phyloP scores from a whole-genome alignment of 2,113 vertebrate genomes.

The Hippolais icterina region DNA sequence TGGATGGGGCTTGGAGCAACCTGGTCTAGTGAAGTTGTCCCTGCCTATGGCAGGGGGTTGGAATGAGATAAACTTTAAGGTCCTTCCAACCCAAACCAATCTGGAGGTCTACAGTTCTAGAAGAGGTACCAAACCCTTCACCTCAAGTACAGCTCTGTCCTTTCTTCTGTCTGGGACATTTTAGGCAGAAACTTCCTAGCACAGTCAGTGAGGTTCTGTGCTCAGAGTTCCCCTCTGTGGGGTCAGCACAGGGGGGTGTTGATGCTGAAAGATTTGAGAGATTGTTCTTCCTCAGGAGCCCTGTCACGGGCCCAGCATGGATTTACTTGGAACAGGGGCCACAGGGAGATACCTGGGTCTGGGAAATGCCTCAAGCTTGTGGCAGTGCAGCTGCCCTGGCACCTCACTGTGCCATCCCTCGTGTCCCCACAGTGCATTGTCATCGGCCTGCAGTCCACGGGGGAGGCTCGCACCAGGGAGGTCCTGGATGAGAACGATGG shows the following conservation, averaged over 20 bases:
- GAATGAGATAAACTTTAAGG: background rate
- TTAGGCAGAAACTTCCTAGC: background rate
- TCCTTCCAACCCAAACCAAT: background rate
- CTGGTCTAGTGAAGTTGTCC: background rate
- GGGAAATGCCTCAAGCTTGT: background rate
- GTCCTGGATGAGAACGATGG: constrained; percentile 94
- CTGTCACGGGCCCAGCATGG: fast-evolving
- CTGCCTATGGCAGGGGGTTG: background rate
- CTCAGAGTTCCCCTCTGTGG: background rate
- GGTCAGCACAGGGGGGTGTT: fast-evolving
- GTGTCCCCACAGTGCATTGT: constrained; percentile 84
- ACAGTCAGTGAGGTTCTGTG: background rate
- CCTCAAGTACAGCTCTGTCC: background rate
- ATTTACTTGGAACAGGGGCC: background rate
- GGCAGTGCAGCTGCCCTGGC: background rate
- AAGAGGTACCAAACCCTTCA: background rate
- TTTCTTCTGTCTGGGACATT: background rate
- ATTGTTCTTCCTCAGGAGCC: background rate
- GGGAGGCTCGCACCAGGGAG: constrained; percentile 94
- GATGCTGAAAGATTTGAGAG: background rate
- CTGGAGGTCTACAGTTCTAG: background rate
- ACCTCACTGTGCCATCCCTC: background rate
- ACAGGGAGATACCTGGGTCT: background rate
- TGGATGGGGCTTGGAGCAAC: background rate
- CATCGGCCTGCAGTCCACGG: constrained; percentile 95